phyloP scores from a whole-genome alignment of 53 echinoderm and acorn worm genomes.

The Luidia sarsii region DNA sequence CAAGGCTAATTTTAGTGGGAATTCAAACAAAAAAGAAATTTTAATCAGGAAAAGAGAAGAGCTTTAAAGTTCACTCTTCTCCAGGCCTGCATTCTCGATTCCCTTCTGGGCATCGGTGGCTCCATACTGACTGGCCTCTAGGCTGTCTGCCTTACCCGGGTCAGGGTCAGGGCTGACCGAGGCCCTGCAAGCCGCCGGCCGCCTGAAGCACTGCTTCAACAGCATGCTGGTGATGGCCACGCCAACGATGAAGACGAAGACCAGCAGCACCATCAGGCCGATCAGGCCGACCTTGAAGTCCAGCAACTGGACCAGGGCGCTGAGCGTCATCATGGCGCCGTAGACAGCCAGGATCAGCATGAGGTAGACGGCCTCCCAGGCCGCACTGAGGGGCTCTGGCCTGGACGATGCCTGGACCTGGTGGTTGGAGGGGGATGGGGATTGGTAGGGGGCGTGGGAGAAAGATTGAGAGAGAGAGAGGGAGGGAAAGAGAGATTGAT shows the following conservation, averaged over 20 bases:
- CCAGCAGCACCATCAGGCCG: conserved; percentile 67
- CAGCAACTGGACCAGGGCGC: conserved; percentile 65
- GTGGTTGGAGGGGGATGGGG: neutral
- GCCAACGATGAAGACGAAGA: conserved; percentile 65
- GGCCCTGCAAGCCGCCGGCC: conserved; percentile 20
- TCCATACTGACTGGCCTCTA: neutral
- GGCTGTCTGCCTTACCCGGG: neutral
- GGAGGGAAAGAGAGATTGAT: too few species aligned
- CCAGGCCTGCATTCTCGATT: neutral
- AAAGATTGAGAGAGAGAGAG: too few species aligned
- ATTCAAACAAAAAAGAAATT: too few species aligned
- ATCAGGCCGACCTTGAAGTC: conserved; percentile 61
- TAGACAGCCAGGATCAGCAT: conserved; percentile 59
- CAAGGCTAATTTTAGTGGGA: too few species aligned
- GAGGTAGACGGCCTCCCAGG: conserved; percentile 60
- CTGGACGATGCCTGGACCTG: neutral
- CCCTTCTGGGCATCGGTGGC: neutral
- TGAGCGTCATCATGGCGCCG: conserved; percentile 50
- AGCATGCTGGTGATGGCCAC: conserved; percentile 60
- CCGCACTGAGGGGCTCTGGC: conserved; percentile 35
- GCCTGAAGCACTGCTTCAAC: conserved; percentile 59
- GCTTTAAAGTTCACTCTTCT: neutral
- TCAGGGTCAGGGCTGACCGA: neutral
- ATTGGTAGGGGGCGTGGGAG: too few species aligned
- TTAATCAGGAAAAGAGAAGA: too few species aligned